These are phyloP conservation scores for Chrysomallon squamiferum DNA, from an alignment of 1,140 invertebrate genomes.

Conservation along the genomic window DNA sequence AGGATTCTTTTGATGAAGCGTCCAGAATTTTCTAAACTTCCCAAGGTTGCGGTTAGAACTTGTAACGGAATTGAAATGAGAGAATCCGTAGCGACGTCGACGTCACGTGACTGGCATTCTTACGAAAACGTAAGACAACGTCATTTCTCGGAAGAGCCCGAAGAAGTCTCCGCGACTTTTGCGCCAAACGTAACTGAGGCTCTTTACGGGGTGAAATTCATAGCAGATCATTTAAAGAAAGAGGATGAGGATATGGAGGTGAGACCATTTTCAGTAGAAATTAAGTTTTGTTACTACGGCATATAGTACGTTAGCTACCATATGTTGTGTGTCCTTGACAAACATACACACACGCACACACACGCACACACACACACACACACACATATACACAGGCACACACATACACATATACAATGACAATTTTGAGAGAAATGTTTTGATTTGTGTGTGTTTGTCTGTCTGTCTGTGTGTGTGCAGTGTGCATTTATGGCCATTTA, in stretches of 20 bases:
- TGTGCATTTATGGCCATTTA: too few species aligned
- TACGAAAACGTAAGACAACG: slow-evolving; percentile 23
- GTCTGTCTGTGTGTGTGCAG: too few species aligned
- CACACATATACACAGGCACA: too few species aligned
- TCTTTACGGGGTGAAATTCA: slow-evolving; percentile 90
- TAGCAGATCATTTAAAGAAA: slow-evolving; percentile 91
- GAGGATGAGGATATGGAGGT: slow-evolving; percentile 50
- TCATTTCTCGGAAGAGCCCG: slow-evolving; percentile 8
- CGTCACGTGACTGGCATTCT: slow-evolving; percentile 10
- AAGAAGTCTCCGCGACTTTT: slow-evolving; percentile 15
- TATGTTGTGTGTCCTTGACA: too few species aligned
- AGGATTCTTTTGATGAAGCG: slow-evolving; percentile 60
- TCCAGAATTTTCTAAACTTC: slow-evolving; percentile 26
- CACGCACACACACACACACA: too few species aligned
- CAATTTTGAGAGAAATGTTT: too few species aligned
- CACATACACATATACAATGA: too few species aligned
- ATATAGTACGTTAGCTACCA: too few species aligned
- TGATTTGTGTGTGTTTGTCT: too few species aligned
- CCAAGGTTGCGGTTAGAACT: slow-evolving; percentile 7
- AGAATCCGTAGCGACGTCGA: slow-evolving; percentile 66
- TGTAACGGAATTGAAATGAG: slow-evolving; percentile 81
- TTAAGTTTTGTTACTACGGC: too few species aligned
- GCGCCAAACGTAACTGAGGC: slow-evolving; percentile 84
- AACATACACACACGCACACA: too few species aligned
- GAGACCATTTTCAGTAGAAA: too few species aligned